Evolutionary conservation across 2,888 invertebrate species (phyloP), one percentile per base, ranked within the genome.

Genomic region (Stramonita haemastoma): DNA sequence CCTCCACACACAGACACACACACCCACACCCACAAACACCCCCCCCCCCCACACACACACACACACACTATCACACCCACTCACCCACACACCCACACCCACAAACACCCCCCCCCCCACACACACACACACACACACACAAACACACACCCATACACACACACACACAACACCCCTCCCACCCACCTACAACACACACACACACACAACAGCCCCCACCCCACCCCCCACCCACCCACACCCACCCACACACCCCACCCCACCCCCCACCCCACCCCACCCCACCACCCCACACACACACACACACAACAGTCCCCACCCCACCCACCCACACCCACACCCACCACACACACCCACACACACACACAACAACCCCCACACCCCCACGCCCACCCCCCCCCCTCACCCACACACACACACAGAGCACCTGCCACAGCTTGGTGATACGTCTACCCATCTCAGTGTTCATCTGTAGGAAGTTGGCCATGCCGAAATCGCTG

Each of bases 401-500:
- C 22, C 60, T 13, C 60, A 2, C 60, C 15, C 60, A 60, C 60
- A 60, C 60, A 60, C 60, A 60, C 60, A 60, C 60, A 46, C 46
- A 46, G 46, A 46, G 4, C 2, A 89, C 89, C 89, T 89, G 89
- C 89, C 89, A 89, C 46, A 89, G 22, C 17, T 36, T 57, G 15
- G 85, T 17, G 5, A 89, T n/a, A 13, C 89, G 60, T 46, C 36
- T 46, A 5, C 29, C 85, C 13, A 89, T 70, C 17, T 84, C 89
- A 6, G 84, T 15, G 46, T 70, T 85, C 32, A 89, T 19, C 73
- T 29, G 34, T 32, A 89, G 36, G 46, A 89, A 85, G 36, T 89
- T 34, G 36, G 70, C 46, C 89, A 89, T 89, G 46, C 83, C 36
- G 85, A 89, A 89, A 34, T 77, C 89, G 11, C 29, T 85, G 85